Percentiles rank a stretch among this genome's conserved stretches.
Conservation (phyloP, 2,888 invertebrate species). For the Cephus nigrinus region DNA sequence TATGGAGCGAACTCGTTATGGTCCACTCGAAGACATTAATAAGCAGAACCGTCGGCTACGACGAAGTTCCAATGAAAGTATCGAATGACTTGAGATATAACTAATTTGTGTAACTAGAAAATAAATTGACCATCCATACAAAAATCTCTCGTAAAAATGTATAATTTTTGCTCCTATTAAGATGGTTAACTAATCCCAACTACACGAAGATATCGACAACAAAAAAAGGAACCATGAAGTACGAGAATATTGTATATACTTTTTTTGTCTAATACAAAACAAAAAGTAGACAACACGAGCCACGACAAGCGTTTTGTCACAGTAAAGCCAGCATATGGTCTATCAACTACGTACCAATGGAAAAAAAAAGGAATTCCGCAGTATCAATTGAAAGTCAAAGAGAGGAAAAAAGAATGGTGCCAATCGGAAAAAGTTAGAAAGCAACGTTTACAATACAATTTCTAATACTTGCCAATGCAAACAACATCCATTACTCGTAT, state of each 20-base stretch:
- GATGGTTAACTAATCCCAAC: too few relatives aligned
- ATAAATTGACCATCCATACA: neutral
- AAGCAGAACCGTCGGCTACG: neutral
- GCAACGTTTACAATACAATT: neutral
- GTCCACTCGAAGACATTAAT: neutral
- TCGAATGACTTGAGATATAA: neutral
- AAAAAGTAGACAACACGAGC: constrained; percentile 13
- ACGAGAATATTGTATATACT: constrained; percentile 8
- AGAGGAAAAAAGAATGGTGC: neutral
- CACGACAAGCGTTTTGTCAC: neutral
- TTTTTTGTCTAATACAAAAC: constrained; percentile 1
- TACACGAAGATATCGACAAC: too few relatives aligned
- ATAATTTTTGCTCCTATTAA: too few relatives aligned
- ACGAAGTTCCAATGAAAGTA: constrained; percentile 4
- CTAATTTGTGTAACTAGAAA: neutral
- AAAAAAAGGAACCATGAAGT: constrained; percentile 18
- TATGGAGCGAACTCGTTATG: neutral
- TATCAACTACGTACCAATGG: neutral
- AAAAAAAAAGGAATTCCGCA: neutral
- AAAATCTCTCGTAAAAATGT: neutral
- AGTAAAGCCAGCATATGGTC: neutral
- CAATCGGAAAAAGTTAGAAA: neutral
- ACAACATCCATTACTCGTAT: neutral
- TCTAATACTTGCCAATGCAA: neutral
- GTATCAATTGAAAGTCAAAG: neutral